Evolutionary conservation across 2,888 invertebrate species (phyloP).

Genomic region (Laspeyria flexula): DNA sequence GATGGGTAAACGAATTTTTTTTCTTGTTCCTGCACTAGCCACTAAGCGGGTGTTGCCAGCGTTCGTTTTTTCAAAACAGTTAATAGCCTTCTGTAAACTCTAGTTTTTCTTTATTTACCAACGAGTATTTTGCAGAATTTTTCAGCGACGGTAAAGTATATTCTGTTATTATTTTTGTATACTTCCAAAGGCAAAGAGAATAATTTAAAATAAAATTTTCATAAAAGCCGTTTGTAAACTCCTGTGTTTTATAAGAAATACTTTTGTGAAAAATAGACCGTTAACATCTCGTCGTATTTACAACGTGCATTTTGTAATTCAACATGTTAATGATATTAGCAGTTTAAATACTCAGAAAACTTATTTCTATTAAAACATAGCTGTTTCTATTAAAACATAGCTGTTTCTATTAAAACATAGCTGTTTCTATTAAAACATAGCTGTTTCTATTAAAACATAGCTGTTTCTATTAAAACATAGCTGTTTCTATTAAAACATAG

Average conservation of each 20-base stretch:
- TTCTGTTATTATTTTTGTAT: conserved; percentile 8
- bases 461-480: no score
- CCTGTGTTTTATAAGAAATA: not conserved
- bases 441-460: no score
- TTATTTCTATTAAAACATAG: no score
- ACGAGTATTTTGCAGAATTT: not conserved
- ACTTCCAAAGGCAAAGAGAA: not conserved
- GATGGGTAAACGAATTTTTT: conserved; percentile 64
- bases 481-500: no score
- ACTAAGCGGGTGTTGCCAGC: conserved; percentile 53
- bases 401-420: no score
- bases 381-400: no score
- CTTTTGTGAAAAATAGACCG: not conserved
- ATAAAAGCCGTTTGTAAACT: not conserved
- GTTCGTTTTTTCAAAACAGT: conserved; percentile 54
- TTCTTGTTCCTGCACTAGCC: conserved; percentile 53
- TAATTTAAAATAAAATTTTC: not conserved
- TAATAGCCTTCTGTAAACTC: conserved; percentile 47
- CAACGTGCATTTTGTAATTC: not conserved
- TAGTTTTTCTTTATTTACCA: conserved; percentile 12
- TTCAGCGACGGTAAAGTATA: conserved; percentile 1
- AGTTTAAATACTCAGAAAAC: no score
- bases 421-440: no score
- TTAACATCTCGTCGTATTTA: not conserved
- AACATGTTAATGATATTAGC: no score